Evolutionary conservation across 2,888 invertebrate genomes (phyloP).

Genomic region (Cerastis rubricosa): DNA sequence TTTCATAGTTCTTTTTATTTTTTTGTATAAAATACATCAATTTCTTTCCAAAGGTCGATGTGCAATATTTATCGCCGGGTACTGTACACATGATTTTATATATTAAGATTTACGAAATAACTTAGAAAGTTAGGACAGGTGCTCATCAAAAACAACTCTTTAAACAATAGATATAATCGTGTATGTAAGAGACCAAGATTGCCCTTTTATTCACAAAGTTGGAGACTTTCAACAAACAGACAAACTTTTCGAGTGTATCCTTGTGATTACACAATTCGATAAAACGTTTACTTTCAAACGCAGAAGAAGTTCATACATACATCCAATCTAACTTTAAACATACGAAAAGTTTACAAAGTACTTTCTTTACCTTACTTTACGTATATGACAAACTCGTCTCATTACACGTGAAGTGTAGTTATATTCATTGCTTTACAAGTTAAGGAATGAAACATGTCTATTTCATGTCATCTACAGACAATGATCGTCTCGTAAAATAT

Average conservation of each 20-base stretch:
- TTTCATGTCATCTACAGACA: neutral
- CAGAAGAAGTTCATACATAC: constrained; percentile 21
- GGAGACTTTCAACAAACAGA: constrained; percentile 35
- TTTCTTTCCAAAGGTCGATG: too few relatives aligned
- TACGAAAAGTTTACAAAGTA: constrained; percentile 40
- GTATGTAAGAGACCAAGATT: neutral
- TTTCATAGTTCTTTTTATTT: too few relatives aligned
- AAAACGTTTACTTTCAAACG: constrained; percentile 47
- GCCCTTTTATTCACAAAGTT: constrained; percentile 36
- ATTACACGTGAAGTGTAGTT: too few relatives aligned
- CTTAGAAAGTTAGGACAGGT: neutral
- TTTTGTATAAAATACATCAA: too few relatives aligned
- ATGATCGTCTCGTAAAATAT: neutral
- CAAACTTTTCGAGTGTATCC: constrained; percentile 38
- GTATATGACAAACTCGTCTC: constrained; percentile 14
- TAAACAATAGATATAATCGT: neutral
- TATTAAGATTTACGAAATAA: neutral
- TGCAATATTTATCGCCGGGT: too few relatives aligned
- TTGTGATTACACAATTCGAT: constrained; percentile 55
- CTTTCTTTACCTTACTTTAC: constrained; percentile 12
- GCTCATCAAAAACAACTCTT: neutral
- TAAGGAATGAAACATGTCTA: neutral
- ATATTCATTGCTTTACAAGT: neutral
- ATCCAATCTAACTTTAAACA: constrained; percentile 58
- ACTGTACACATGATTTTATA: neutral